Percentiles rank a stretch among this genome's conserved stretches.
Evolutionary conservation across 2,797 vertebrate genomes (phyloP).

Genomic region (Macropus fuliginosus): DNA sequence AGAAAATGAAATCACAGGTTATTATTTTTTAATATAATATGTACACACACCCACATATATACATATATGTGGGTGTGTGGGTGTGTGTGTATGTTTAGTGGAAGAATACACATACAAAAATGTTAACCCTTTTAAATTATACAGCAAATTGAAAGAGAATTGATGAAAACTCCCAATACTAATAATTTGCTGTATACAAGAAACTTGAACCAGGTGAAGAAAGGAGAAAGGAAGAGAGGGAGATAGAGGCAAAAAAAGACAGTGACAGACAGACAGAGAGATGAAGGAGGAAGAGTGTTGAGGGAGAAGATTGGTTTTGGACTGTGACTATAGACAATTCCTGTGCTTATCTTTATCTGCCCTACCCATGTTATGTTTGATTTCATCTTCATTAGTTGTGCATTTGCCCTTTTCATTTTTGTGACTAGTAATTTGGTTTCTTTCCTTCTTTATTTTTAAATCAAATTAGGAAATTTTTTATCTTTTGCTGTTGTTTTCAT

Average conservation of each 20-base stretch:
- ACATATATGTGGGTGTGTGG: no score
- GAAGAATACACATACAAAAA: background rate
- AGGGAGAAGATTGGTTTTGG: background rate
- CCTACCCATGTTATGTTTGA: no score
- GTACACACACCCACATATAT: no score
- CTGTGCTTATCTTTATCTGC: no score
- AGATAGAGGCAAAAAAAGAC: background rate
- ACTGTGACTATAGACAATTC: background rate
- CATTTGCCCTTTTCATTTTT: no score
- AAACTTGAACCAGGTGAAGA: background rate
- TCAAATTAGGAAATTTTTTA: no score
- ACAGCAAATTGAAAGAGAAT: background rate
- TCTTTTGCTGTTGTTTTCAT: no score
- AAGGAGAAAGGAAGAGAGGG: no score
- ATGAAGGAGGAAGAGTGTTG: background rate
- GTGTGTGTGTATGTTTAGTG: background rate
- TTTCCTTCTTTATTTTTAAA: no score
- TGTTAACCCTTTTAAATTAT: background rate
- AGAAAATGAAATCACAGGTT: no score
- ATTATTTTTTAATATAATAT: background rate
- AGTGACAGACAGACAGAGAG: background rate
- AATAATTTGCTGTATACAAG: background rate
- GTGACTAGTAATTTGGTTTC: no score
- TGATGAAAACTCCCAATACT: background rate
- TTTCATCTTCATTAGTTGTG: no score